Percentiles rank a stretch among this genome's conserved stretches.
Evolutionary conservation across 2,113 vertebrate species (phyloP).

Genomic region (Chaetura pelagica): DNA sequence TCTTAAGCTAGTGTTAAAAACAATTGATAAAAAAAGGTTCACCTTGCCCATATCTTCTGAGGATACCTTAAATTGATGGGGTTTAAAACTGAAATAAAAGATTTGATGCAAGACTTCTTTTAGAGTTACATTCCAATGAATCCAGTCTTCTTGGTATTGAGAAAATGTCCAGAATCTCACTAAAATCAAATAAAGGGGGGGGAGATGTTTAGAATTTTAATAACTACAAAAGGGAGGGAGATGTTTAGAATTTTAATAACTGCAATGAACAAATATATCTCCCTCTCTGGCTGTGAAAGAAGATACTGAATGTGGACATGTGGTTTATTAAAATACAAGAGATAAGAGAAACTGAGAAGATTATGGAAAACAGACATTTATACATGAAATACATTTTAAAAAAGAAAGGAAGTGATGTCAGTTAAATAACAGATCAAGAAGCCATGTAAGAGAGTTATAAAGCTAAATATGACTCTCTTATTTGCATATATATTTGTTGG

Average conservation of each 20-base stretch:
- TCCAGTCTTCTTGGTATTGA: slow-evolving; percentile 14
- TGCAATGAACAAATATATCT: slow-evolving; percentile 38
- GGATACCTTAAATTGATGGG: not conserved
- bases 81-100: slow-evolving; percentile 26
- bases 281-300: not conserved
- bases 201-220: slow-evolving; percentile 61
- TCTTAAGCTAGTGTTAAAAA: not conserved
- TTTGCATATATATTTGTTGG: not conserved
- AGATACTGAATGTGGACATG: slow-evolving; percentile 37
- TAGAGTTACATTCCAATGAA: slow-evolving; percentile 34
- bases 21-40: not conserved
- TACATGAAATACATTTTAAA: not conserved
- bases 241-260: slow-evolving; percentile 66
- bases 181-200: slow-evolving; percentile 64
- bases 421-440: slow-evolving; percentile 23
- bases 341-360: slow-evolving; percentile 52
- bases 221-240: slow-evolving; percentile 26
- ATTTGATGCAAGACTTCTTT: not conserved
- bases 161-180: slow-evolving; percentile 46
- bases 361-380: slow-evolving; percentile 8
- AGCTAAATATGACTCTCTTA: not conserved
- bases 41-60: not conserved
- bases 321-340: slow-evolving; percentile 50
- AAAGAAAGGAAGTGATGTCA: not conserved
- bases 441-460: not conserved